A percentile compares a stretch with the other conserved stretches of the same genome.
Conservation (phyloP, 2,888 invertebrate species). For the Frankliniella intonsa region DNA sequence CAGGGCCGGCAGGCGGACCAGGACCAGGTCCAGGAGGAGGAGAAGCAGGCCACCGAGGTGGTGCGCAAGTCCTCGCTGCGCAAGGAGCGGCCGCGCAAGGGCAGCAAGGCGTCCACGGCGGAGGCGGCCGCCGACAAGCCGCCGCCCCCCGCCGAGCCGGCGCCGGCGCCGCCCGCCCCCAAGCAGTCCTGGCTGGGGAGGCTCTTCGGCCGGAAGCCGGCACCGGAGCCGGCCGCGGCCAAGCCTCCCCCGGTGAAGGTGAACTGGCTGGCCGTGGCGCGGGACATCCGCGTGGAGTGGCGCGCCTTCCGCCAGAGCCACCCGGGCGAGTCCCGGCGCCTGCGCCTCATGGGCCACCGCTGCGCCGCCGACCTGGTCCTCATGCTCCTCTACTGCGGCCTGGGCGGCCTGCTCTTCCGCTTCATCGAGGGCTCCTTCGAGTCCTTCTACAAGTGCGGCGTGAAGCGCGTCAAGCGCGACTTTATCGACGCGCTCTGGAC, state of each 20-base stretch:
- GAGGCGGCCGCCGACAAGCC: conserved; percentile 36
- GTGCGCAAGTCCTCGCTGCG: conserved; percentile 27
- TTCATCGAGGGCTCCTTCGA: conserved; percentile 81
- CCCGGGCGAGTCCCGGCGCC: conserved; percentile 52
- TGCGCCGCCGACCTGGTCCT: conserved; percentile 66
- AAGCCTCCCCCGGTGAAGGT: conserved; percentile 33
- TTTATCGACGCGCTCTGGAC: conserved; percentile 80
- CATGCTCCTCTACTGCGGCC: conserved; percentile 66
- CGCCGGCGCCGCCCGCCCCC: conserved; percentile 33
- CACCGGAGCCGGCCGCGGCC: conserved; percentile 38
- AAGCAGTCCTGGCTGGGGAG: conserved; percentile 32
- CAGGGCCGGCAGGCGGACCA: conserved; percentile 36
- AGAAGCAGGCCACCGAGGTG: conserved; percentile 32
- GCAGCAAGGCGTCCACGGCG: not conserved
- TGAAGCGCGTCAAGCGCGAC: conserved; percentile 78
- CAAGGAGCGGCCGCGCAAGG: conserved; percentile 9
- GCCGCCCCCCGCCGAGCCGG: conserved; percentile 30
- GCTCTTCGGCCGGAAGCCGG: conserved; percentile 44
- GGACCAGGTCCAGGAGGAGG: conserved; percentile 33
- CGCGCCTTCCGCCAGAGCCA: conserved; percentile 50
- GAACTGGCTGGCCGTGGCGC: conserved; percentile 33
- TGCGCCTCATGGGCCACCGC: conserved; percentile 57
- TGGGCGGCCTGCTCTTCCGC: conserved; percentile 75
- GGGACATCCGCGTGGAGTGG: conserved; percentile 38
- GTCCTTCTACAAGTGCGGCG: conserved; percentile 80